A percentile compares a stretch with the other conserved stretches of the same genome.
Evolutionary conservation across 2,888 invertebrate genomes (phyloP).

Genomic region (Cataglyphis altisquamis): DNA sequence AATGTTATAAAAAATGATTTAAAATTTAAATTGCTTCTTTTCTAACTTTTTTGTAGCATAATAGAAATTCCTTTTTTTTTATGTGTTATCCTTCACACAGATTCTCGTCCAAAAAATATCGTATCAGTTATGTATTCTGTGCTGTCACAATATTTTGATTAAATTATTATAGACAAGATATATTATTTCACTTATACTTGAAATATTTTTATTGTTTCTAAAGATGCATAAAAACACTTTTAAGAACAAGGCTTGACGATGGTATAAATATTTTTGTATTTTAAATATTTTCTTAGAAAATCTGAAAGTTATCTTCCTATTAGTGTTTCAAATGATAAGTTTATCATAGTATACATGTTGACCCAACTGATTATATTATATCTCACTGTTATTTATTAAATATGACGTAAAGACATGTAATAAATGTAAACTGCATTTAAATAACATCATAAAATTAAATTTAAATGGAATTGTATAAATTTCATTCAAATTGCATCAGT

Average conservation of each 20-base stretch:
- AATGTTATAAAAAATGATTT: not conserved
- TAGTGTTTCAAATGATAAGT: not conserved
- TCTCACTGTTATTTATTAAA: not conserved
- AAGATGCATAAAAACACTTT: not conserved
- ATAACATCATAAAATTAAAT: slow-evolving; percentile 17
- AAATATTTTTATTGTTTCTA: not conserved
- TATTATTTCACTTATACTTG: not conserved
- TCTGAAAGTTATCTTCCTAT: not conserved
- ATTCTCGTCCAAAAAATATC: not conserved
- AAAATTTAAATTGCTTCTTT: not conserved
- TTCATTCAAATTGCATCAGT: not conserved
- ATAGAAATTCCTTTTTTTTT: not conserved
- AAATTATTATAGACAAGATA: not conserved
- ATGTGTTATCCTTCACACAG: not conserved
- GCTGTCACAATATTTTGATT: not conserved
- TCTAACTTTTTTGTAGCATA: not conserved
- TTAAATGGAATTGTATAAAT: slow-evolving; percentile 3
- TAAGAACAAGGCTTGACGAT: not conserved
- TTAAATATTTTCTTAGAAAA: slow-evolving; percentile 19
- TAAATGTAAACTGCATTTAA: slow-evolving; percentile 7
- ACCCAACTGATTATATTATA: not conserved
- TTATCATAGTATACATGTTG: not conserved
- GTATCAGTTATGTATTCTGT: not conserved
- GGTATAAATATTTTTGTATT: not conserved
- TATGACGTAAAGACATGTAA: not conserved